phyloP scores from a whole-genome alignment of 1,140 invertebrate species.

The Cheumatopsyche charites region DNA sequence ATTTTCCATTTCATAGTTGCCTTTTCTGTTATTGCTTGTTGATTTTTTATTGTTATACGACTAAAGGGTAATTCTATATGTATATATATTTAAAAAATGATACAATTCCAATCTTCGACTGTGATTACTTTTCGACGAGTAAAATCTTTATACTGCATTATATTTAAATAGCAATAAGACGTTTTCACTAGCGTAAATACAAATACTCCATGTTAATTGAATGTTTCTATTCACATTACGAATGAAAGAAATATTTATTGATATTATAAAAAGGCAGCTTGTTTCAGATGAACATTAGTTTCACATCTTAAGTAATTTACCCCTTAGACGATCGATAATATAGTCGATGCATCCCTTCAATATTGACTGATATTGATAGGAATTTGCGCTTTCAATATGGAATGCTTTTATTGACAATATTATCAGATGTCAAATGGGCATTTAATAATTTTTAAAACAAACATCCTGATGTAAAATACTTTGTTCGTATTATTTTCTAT shows the following conservation, averaged over 20 bases:
- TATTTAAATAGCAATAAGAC: slow-evolving; percentile 16
- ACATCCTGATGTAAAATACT: too few species aligned
- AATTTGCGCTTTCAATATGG: too few species aligned
- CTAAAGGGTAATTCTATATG: neutral
- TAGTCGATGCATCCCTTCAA: too few species aligned
- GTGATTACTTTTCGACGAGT: slow-evolving; percentile 13
- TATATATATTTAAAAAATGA: neutral
- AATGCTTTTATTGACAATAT: too few species aligned
- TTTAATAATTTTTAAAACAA: too few species aligned
- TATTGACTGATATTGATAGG: too few species aligned
- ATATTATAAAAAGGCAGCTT: too few species aligned
- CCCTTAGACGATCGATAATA: too few species aligned
- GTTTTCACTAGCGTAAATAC: slow-evolving; percentile 7
- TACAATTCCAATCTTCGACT: slow-evolving; percentile 29
- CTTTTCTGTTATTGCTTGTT: neutral
- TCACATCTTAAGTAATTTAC: too few species aligned
- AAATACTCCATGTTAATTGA: neutral
- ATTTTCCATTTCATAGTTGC: neutral
- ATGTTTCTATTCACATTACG: neutral
- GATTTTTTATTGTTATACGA: slow-evolving; percentile 4
- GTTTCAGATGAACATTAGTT: too few species aligned
- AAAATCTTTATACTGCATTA: slow-evolving; percentile 4
- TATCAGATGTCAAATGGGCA: too few species aligned
- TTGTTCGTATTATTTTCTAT: too few species aligned
- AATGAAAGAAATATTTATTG: neutral